These are phyloP conservation scores for Plebejus melissa DNA, from an alignment of 2,888 invertebrate species.

Conservation along the genomic window DNA sequence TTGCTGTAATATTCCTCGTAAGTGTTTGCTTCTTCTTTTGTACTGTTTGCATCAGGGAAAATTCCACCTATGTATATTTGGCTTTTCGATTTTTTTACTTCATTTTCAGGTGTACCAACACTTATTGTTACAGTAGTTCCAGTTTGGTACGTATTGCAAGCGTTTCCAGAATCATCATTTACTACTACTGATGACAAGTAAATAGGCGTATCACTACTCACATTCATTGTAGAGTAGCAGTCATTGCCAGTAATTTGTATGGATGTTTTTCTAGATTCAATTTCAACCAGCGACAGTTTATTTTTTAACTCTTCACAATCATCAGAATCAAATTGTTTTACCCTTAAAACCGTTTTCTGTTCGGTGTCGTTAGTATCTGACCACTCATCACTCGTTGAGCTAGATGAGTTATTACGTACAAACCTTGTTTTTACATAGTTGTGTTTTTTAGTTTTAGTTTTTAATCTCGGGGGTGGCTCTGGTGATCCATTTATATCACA, in stretches of 20 bases:
- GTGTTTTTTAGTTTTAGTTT: constrained; percentile 64
- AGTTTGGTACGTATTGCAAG: constrained; percentile 69
- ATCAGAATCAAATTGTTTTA: constrained; percentile 75
- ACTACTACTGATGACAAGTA: constrained; percentile 87
- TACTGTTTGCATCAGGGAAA: constrained; percentile 51
- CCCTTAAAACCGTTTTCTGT: constrained; percentile 65
- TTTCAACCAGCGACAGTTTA: constrained; percentile 50
- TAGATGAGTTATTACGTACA: constrained; percentile 65
- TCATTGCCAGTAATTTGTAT: constrained; percentile 86
- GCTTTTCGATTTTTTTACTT: constrained; percentile 68
- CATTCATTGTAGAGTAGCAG: constrained; percentile 87
- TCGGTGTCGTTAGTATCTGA: constrained; percentile 71
- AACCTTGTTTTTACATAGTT: constrained; percentile 75
- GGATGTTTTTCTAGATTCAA: constrained; percentile 80
- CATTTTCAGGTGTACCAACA: constrained; percentile 73
- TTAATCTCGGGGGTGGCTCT: constrained; percentile 71
- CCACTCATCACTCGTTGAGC: constrained; percentile 76
- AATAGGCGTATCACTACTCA: constrained; percentile 82
- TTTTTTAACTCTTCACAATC: constrained; percentile 54
- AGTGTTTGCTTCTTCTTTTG: constrained; percentile 52
- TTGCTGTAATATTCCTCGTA: constrained; percentile 68
- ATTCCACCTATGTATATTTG: constrained; percentile 73
- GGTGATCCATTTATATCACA: constrained; percentile 68
- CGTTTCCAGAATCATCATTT: constrained; percentile 74
- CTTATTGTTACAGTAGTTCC: constrained; percentile 82